Percentiles rank a stretch among this genome's conserved stretches.
phyloP scores from a whole-genome alignment of 2,797 vertebrate genomes.

The Rousettus madagascariensis region DNA sequence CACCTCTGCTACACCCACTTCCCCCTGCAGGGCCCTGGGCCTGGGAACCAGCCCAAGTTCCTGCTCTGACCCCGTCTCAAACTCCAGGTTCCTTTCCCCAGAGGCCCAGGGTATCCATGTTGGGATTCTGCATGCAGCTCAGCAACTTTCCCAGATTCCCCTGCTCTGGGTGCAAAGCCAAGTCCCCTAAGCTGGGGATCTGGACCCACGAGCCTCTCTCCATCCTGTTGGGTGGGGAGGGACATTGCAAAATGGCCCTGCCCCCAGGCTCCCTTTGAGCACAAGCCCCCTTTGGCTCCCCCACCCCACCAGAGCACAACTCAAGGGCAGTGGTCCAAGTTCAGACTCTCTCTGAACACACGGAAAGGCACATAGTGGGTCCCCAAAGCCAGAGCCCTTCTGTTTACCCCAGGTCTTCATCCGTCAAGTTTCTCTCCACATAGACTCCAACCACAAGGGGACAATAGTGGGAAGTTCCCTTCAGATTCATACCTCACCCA shows the following conservation, averaged over 20 bases:
- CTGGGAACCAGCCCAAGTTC: not conserved
- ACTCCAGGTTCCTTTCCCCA: not conserved
- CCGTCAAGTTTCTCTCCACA: not conserved
- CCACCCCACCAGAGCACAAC: not conserved
- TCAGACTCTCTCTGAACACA: not conserved
- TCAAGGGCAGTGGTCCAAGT: not conserved
- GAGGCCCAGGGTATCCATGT: not conserved
- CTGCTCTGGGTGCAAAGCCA: not conserved
- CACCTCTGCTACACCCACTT: not conserved
- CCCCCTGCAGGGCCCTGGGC: not conserved
- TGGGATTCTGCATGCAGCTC: not conserved
- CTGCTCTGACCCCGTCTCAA: not conserved
- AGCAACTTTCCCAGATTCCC: not conserved
- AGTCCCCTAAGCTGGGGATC: rapidly evolving
- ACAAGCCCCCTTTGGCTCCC: not conserved
- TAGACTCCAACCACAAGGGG: not conserved
- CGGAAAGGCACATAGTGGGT: not conserved
- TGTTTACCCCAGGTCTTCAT: not conserved
- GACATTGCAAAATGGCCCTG: not conserved
- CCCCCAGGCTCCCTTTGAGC: not conserved
- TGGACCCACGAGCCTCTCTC: not conserved
- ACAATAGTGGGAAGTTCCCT: not conserved
- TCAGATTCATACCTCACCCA: not conserved
- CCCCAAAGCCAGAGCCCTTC: not conserved
- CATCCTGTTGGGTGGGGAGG: not conserved